Conservation (phyloP, 2,113 vertebrate genomes). For the Ciconia boyciana region DNA sequence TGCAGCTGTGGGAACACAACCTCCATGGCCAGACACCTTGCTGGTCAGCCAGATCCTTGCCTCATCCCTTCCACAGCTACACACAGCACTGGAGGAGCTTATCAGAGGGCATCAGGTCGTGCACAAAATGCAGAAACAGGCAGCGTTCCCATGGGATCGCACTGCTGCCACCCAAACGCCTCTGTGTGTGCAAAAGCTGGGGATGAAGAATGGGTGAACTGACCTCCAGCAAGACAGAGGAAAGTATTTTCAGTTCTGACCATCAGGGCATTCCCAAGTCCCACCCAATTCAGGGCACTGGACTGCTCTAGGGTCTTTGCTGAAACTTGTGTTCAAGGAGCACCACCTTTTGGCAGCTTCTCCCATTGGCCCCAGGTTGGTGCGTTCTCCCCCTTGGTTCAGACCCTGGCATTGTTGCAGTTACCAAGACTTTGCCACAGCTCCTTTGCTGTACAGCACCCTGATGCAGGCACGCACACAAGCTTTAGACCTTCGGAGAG, state of each 20-base stretch:
- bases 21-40: neutral
- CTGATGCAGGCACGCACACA: accelerated
- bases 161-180: neutral
- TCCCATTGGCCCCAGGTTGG: neutral
- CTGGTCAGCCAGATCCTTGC: neutral
- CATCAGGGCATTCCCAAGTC: neutral
- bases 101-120: accelerated
- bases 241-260: neutral
- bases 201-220: neutral
- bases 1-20: neutral
- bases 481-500: neutral
- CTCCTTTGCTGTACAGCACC: neutral
- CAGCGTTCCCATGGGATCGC: neutral
- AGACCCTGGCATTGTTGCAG: neutral
- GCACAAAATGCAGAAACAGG: neutral
- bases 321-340: neutral
- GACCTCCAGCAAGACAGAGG: neutral
- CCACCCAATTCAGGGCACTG: neutral
- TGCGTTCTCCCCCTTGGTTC: neutral
- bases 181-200: neutral
- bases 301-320: neutral
- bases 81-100: neutral
- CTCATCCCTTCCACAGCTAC: neutral
- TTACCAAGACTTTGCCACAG: neutral
- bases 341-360: neutral